Evolutionary conservation across 2,113 vertebrate species (phyloP).

Genomic region (Microtus ochrogaster): DNA sequence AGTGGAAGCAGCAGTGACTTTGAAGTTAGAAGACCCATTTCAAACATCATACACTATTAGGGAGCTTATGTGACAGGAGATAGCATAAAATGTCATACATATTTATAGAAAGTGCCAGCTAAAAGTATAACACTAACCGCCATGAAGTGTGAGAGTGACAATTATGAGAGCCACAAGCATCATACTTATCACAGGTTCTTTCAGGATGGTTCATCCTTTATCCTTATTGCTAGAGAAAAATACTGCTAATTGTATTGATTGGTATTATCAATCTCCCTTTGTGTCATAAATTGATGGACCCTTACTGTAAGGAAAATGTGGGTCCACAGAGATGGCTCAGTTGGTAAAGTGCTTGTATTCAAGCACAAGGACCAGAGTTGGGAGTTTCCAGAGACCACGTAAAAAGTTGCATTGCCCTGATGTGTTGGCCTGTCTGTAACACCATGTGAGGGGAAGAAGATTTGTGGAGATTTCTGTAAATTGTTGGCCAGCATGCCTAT

Average conservation of each 20-base stretch:
- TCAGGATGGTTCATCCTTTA: not conserved
- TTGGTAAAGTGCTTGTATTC: not conserved
- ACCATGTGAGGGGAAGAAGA: too few relatives aligned
- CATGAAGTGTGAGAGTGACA: not conserved
- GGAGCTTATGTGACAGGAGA: not conserved
- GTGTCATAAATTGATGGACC: not conserved
- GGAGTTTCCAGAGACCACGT: not conserved
- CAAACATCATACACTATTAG: not conserved
- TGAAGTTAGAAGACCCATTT: constrained; percentile 5
- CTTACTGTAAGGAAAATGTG: not conserved
- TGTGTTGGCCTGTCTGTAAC: not conserved
- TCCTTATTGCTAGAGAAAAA: not conserved
- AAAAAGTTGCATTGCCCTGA: not conserved
- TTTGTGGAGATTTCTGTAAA: too few relatives aligned
- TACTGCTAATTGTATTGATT: not conserved
- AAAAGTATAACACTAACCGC: not conserved
- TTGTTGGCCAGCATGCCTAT: not conserved
- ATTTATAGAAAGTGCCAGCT: not conserved
- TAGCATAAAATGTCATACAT: not conserved
- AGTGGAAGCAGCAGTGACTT: not conserved
- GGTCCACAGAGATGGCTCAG: too few relatives aligned
- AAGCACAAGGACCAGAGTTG: not conserved
- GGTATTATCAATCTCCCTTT: not conserved
- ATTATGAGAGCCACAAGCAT: not conserved
- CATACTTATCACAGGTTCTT: not conserved